These are phyloP conservation scores for Phoebastria nigripes DNA, from an alignment of 2,797 vertebrate species.

Conservation along the genomic window DNA sequence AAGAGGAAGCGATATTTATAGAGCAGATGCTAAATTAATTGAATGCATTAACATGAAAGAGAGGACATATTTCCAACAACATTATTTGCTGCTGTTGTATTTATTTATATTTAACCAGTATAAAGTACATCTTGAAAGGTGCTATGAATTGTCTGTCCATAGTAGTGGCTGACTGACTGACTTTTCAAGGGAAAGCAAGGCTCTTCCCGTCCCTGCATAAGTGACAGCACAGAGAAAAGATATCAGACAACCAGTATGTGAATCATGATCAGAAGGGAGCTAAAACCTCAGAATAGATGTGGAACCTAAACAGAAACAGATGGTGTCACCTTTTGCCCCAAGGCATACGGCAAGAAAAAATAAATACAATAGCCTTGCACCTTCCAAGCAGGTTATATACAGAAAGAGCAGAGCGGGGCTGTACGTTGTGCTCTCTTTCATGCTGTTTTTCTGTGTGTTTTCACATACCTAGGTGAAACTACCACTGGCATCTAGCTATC, in stretches of 20 bases:
- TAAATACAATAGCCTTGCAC: background rate
- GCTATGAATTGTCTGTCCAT: background rate
- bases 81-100: background rate
- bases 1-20: constrained; percentile 21
- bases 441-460: background rate
- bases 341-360: background rate
- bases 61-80: background rate
- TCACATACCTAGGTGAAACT: background rate
- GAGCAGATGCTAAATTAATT: background rate
- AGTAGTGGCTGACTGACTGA: background rate
- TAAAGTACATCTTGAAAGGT: background rate
- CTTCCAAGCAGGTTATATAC: background rate
- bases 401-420: background rate
- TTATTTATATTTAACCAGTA: background rate
- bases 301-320: constrained; percentile 6
- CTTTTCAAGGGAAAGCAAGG: background rate
- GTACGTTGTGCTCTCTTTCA: background rate
- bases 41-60: background rate
- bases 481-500: background rate
- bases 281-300: background rate
- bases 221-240: background rate
- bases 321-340: constrained; percentile 8
- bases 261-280: background rate
- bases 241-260: background rate
- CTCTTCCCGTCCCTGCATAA: background rate